Conservation (phyloP, 2,113 vertebrate species). For the Dinomys branickii region DNA sequence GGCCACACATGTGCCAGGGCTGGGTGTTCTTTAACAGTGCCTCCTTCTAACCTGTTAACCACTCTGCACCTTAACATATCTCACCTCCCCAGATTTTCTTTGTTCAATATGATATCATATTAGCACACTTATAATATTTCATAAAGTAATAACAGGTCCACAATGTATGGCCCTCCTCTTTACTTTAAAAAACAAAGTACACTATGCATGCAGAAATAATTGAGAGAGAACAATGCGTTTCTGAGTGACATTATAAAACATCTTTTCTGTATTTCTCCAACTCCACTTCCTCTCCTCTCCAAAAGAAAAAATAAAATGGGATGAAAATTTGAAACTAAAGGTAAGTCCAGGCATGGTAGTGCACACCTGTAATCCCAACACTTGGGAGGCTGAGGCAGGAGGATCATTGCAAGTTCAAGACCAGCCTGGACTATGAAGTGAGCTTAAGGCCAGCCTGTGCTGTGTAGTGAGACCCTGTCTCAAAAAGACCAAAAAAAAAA, state of each 20-base stretch:
- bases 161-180: neutral
- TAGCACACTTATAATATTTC: neutral
- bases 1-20: fast-evolving
- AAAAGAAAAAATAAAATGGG: neutral
- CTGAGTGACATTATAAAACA: neutral
- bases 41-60: neutral
- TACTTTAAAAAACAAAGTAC: neutral
- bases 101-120: neutral
- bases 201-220: conserved; percentile 8
- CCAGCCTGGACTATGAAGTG: too few relatives aligned
- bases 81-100: neutral
- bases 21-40: neutral
- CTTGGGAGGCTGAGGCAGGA: too few relatives aligned
- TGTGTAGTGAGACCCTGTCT: too few relatives aligned
- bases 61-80: neutral
- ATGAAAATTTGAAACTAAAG: too few relatives aligned
- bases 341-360: too few relatives aligned
- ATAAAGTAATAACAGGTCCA: neutral
- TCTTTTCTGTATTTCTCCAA: neutral
- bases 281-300: neutral
- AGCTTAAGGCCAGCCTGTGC: too few relatives aligned
- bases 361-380: too few relatives aligned
- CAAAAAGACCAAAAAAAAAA: neutral
- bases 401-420: too few relatives aligned
- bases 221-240: neutral